Conservation (phyloP, 2,113 vertebrate species). For the Lepus americanus region DNA sequence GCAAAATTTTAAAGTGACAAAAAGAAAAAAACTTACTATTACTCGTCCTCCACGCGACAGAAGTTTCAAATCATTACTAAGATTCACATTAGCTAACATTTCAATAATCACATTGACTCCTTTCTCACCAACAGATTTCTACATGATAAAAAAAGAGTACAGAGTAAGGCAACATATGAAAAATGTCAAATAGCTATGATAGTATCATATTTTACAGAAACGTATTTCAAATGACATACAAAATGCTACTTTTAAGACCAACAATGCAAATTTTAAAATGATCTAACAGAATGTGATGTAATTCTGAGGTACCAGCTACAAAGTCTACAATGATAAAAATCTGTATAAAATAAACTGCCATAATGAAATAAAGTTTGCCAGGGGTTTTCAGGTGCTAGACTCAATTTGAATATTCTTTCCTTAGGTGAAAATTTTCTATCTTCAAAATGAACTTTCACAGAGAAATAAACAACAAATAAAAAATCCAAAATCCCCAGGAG, state of each 20-base stretch:
- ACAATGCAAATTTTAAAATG: constrained; percentile 27
- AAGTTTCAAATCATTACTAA: constrained; percentile 93
- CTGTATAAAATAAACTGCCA: neutral
- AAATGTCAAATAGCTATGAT: constrained; percentile 21
- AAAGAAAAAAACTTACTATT: constrained; percentile 86
- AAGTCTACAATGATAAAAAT: neutral
- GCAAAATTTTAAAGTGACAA: neutral
- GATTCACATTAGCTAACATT: constrained; percentile 96
- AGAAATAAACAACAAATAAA: constrained; percentile 36
- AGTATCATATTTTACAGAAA: constrained; percentile 6
- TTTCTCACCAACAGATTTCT: constrained; percentile 88
- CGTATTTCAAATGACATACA: constrained; percentile 24
- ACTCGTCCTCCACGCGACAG: constrained; percentile 90
- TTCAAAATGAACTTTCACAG: constrained; percentile 39
- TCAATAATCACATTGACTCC: constrained; percentile 95
- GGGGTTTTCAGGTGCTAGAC: constrained; percentile 20
- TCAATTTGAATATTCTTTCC: neutral
- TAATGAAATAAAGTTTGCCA: constrained; percentile 47
- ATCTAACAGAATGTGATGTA: neutral
- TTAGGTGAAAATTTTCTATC: constrained; percentile 44
- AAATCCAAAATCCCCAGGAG: neutral
- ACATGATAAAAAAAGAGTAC: constrained; percentile 26
- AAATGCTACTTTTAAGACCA: constrained; percentile 57
- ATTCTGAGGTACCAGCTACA: neutral
- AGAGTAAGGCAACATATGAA: neutral